Conservation (phyloP, 2,888 invertebrate species). For the Metellina segmentata region DNA sequence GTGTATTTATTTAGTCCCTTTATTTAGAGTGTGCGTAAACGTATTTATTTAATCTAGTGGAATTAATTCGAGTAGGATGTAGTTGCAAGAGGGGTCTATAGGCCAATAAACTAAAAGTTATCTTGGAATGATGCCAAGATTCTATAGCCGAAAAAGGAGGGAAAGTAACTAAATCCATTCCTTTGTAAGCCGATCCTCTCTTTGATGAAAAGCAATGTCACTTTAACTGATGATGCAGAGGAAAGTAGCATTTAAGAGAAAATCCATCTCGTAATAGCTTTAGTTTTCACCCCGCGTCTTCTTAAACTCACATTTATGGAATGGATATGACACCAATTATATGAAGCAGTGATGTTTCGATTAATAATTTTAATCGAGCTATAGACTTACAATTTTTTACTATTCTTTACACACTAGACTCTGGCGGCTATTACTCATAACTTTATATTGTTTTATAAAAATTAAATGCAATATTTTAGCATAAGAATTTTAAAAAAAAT, state of each 20-base stretch:
- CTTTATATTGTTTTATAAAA: too few relatives aligned
- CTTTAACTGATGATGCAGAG: background rate
- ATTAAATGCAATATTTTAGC: too few relatives aligned
- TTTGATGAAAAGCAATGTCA: background rate
- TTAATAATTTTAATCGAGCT: too few relatives aligned
- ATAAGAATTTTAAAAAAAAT: too few relatives aligned
- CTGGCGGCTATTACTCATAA: too few relatives aligned
- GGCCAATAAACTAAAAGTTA: slow-evolving; percentile 25
- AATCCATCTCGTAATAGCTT: slow-evolving; percentile 1
- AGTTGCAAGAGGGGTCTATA: background rate
- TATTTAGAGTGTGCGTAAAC: too few relatives aligned
- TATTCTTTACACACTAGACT: too few relatives aligned
- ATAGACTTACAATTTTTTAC: too few relatives aligned
- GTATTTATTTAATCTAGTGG: background rate
- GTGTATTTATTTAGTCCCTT: too few relatives aligned
- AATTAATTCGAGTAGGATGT: background rate
- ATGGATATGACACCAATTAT: too few relatives aligned
- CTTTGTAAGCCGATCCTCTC: background rate
- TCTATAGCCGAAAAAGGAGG: slow-evolving; percentile 22
- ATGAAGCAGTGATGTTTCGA: too few relatives aligned
- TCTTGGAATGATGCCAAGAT: slow-evolving; percentile 38
- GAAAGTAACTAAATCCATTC: slow-evolving; percentile 14
- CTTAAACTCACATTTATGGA: background rate
- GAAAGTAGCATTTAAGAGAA: background rate
- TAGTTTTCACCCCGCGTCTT: background rate